A percentile compares a stretch with the other conserved stretches of the same genome.
These are phyloP conservation scores for Melinopterus prodromus DNA, from an alignment of 2,888 invertebrate species.

Conservation along the genomic window DNA sequence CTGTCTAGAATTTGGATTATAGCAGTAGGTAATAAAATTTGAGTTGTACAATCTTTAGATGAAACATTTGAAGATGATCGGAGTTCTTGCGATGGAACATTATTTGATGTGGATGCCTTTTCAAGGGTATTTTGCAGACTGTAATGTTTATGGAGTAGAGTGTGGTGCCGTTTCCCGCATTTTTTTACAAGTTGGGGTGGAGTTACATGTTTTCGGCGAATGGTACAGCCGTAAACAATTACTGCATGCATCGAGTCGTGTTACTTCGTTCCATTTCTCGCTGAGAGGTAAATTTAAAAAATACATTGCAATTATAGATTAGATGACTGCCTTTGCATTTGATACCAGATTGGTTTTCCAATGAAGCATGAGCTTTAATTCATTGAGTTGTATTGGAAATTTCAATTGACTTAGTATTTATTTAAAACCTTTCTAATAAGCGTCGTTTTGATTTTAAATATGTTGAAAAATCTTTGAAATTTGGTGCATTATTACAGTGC, in stretches of 20 bases:
- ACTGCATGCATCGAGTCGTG: neutral
- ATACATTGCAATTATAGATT: neutral
- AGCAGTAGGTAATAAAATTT: conserved; percentile 36
- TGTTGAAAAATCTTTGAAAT: conserved; percentile 32
- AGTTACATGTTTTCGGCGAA: conserved; percentile 12
- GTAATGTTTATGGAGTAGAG: conserved; percentile 21
- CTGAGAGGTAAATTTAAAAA: neutral
- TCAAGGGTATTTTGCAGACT: neutral
- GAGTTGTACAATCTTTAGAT: neutral
- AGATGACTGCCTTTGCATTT: neutral
- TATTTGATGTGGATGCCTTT: neutral
- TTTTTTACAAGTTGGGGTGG: conserved; percentile 8
- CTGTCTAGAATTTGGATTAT: conserved; percentile 32
- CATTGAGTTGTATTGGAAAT: neutral
- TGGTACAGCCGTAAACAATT: conserved; percentile 17
- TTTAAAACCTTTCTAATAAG: conserved; percentile 31
- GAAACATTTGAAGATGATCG: neutral
- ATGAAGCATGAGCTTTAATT: neutral
- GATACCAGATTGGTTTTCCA: neutral
- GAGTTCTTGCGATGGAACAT: neutral
- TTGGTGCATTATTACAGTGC: conserved; percentile 28
- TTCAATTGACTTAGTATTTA: neutral
- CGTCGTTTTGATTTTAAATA: conserved; percentile 40
- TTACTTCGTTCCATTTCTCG: neutral
- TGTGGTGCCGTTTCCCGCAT: neutral